Conservation (phyloP, 2,113 vertebrate genomes). For the Larimichthys polyactis region DNA sequence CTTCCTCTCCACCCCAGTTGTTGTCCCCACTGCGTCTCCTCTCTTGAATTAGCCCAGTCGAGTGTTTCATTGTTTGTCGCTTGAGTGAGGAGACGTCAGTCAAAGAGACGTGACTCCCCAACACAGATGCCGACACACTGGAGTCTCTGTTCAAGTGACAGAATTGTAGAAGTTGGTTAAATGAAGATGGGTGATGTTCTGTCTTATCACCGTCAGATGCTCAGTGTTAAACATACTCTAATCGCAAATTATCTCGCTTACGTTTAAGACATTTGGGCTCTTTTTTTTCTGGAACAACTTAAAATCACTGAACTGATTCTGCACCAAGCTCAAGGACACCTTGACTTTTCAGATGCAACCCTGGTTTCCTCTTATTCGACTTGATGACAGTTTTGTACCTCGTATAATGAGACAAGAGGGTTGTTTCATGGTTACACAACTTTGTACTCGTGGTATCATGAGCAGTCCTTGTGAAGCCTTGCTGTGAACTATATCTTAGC, state of each 20-base stretch:
- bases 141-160: conserved; percentile 27
- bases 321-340: conserved; percentile 4
- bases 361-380: conserved; percentile 13
- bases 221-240: conserved; percentile 34
- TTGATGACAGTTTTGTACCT: neutral
- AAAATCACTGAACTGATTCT: neutral
- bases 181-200: conserved; percentile 45
- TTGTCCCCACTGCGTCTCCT: conserved; percentile 57
- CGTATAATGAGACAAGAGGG: conserved; percentile 4
- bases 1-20: conserved; percentile 42
- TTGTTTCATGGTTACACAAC: conserved; percentile 2
- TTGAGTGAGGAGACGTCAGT: conserved; percentile 71
- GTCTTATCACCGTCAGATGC: conserved; percentile 49
- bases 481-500: conserved; percentile 15
- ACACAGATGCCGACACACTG: conserved; percentile 16
- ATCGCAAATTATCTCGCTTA: conserved; percentile 48
- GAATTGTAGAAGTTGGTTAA: conserved; percentile 32
- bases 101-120: conserved; percentile 52
- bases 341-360: neutral
- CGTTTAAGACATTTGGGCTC: conserved; percentile 1
- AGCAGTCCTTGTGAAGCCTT: conserved; percentile 13
- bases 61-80: conserved; percentile 76
- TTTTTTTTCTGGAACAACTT: neutral
- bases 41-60: conserved; percentile 71
- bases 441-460: conserved; percentile 17